Base-by-base conservation (phyloP, 2,797 vertebrate species). In the Synanceia verrucosa region DNA sequence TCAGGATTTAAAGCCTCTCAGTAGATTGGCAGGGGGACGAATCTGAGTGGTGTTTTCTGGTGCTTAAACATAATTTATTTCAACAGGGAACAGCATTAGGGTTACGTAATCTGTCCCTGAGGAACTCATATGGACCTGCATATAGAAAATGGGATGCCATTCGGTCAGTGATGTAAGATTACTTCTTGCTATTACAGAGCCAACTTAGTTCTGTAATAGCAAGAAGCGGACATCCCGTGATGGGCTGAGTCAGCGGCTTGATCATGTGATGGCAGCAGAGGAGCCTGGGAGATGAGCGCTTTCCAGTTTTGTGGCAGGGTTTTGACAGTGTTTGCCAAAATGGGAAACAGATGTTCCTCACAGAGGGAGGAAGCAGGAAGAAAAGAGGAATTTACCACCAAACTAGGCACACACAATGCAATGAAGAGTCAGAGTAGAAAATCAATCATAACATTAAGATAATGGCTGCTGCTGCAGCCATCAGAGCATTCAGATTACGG, bases 311-410 rank as follows among this genome's bases (percentile, higher is more conserved):
- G 48, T 4, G 34, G n/a, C 50, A 8, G n/a, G 46, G 33, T 62
- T 47, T 67, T 43, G 39, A 43, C 18, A 43, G 39, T 43, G 41
- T 48, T 50, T 21, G 16, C 26, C 28, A 10, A 61, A 83, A 86
- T n/a, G 43, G 77, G 85, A 87, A 92, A 69, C 87, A 88, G 83
- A 88, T 88, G 87, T 78, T 48, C 57, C 28, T 56, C 23, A 18
- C 1, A 44, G 55, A 55, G 39, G 41, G 60, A 29, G 28, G 13
- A 55, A 55, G n/a, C 26, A 6, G 19, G 18, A 53, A 47, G 46
- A 47, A 37, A 43, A 36, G 7, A 58, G 37, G 4, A 64, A 48
- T 44, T 28, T 13, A 23, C 41, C 2, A 7, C 48, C 12, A 47
- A 50, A 34, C n/a, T 3, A 5, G 26, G 48, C 28, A 4, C 2